A percentile compares a stretch with the other conserved stretches of the same genome.
These are phyloP conservation scores for Drosophila austrosaltans DNA, from an alignment of 2,888 invertebrate species.

Conservation along the genomic window DNA sequence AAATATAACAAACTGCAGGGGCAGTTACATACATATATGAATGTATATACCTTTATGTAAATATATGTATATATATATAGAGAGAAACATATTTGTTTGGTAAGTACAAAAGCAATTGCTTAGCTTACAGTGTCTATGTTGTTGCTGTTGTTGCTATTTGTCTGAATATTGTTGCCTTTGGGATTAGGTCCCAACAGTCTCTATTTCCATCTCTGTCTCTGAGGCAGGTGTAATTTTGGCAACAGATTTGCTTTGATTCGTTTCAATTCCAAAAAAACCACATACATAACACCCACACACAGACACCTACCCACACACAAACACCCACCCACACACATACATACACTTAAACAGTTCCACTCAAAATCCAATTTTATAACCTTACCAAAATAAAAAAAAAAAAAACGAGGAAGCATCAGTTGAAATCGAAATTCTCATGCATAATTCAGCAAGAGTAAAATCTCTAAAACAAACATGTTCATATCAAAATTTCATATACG, in stretches of 20 bases:
- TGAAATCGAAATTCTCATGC: slow-evolving; percentile 34
- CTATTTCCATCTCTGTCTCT: slow-evolving; percentile 11
- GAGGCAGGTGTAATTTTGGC: slow-evolving; percentile 45
- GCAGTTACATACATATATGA: slow-evolving; percentile 22
- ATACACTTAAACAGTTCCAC: slow-evolving; percentile 16
- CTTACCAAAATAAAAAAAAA: slow-evolving; percentile 22
- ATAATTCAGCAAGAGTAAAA: slow-evolving; percentile 45
- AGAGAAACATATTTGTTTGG: neutral
- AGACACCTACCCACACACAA: neutral
- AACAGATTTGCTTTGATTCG: slow-evolving; percentile 38
- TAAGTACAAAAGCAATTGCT: slow-evolving; percentile 57
- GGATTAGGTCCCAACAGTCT: slow-evolving; percentile 38
- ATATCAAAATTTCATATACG: slow-evolving; percentile 34
- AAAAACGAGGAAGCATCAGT: neutral
- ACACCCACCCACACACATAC: neutral
- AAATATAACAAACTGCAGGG: slow-evolving; percentile 72
- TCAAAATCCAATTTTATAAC: slow-evolving; percentile 40
- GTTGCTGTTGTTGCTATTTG: slow-evolving; percentile 26
- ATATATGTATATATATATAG: slow-evolving; percentile 48
- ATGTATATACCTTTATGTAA: slow-evolving; percentile 19
- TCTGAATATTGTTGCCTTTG: slow-evolving; percentile 25
- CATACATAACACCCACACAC: slow-evolving; percentile 26
- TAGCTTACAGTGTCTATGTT: slow-evolving; percentile 58
- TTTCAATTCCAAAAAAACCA: slow-evolving; percentile 21
- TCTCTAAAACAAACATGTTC: slow-evolving; percentile 26